phyloP scores from a whole-genome alignment of 2,797 vertebrate genomes.

The Apogon hyalosoma region DNA sequence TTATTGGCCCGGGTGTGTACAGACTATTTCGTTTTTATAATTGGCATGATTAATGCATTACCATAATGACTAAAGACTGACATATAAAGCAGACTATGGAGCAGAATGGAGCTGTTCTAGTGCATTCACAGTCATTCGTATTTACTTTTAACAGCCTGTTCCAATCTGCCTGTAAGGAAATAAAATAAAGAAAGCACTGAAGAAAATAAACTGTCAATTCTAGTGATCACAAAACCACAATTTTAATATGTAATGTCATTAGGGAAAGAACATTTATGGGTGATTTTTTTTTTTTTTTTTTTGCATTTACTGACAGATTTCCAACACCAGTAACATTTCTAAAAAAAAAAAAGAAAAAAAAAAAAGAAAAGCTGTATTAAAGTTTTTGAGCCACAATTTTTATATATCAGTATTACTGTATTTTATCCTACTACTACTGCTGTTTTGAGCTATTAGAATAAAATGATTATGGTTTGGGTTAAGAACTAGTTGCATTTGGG shows the following conservation, averaged over 20 bases:
- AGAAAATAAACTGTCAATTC: background rate
- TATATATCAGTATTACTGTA: too few species aligned
- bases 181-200: background rate
- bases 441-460: too few species aligned
- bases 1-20: conserved; percentile 23
- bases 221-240: background rate
- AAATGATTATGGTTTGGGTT: too few species aligned
- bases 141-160: background rate
- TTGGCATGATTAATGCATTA: conserved; percentile 22
- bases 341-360: background rate
- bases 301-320: conserved; percentile 11
- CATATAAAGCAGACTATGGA: background rate
- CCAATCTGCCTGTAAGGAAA: background rate
- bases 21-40: conserved; percentile 34
- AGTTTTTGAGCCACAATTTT: too few species aligned
- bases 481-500: too few species aligned
- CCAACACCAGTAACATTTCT: background rate
- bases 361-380: too few species aligned
- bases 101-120: background rate
- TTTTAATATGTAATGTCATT: background rate
- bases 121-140: too few species aligned
- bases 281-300: too few species aligned
- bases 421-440: too few species aligned
- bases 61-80: conserved; percentile 10
- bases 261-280: background rate